phyloP scores from a whole-genome alignment of 2,113 vertebrate species.

The Manacus vitellinus region DNA sequence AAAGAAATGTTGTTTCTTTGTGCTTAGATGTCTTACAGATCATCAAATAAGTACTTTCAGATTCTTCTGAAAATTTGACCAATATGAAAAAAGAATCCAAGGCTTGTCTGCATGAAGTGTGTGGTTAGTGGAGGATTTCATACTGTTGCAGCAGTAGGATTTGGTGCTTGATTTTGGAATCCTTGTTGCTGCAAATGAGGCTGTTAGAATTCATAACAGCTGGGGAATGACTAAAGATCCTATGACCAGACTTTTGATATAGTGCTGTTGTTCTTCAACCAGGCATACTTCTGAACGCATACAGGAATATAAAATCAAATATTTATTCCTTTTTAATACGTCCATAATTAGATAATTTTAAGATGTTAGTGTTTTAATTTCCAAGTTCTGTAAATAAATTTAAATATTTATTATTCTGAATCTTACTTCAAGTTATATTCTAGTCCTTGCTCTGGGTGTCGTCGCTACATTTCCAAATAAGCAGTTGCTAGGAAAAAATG shows the following conservation, averaged over 20 bases:
- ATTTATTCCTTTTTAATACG: not conserved
- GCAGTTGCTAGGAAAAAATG: not conserved
- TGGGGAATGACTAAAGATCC: not conserved
- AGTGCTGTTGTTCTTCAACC: not conserved
- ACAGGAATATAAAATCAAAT: not conserved
- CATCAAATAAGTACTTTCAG: not conserved
- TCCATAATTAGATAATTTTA: not conserved
- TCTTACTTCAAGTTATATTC: not conserved
- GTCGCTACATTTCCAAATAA: not conserved
- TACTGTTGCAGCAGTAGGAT: not conserved
- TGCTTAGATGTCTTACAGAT: not conserved
- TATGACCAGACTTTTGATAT: not conserved
- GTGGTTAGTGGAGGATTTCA: not conserved
- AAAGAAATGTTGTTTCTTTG: not conserved
- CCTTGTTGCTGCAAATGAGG: not conserved
- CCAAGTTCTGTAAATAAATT: not conserved
- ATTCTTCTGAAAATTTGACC: not conserved
- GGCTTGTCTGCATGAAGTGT: not conserved
- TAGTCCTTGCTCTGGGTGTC: not conserved
- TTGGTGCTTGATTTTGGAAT: not conserved
- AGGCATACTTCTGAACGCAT: not conserved
- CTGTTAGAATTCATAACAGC: not conserved
- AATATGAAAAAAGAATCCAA: not conserved
- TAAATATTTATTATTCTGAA: not conserved
- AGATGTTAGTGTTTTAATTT: not conserved